Evolutionary conservation across 2,888 invertebrate genomes (phyloP).

Genomic region (Dasypogon diadema): DNA sequence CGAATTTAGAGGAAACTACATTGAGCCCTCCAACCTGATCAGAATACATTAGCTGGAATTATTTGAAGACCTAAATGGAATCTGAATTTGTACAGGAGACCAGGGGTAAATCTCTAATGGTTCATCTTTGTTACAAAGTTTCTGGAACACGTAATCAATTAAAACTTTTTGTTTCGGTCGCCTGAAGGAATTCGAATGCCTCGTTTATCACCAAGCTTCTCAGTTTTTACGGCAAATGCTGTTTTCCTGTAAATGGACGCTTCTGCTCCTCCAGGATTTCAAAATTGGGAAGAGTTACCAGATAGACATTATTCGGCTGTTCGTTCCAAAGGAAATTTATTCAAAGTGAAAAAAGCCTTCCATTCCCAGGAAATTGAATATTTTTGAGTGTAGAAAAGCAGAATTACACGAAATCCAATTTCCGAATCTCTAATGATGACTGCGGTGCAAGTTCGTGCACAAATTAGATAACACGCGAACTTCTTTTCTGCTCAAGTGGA

Average conservation of each 20-base stretch:
- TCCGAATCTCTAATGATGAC: background rate
- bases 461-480: too few species aligned
- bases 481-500: background rate
- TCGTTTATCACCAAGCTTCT: conserved; percentile 8
- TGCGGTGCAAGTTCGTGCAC: too few species aligned
- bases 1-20: too few species aligned
- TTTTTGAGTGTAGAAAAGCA: background rate
- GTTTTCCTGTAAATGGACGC: too few species aligned
- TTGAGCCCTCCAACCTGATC: conserved; percentile 1
- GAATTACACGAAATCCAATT: conserved; percentile 2
- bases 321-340: background rate
- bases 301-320: background rate
- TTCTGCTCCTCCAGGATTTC: too few species aligned
- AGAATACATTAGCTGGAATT: background rate
- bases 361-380: conserved; percentile 31
- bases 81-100: background rate
- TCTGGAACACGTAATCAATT: conserved; percentile 41
- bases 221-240: background rate
- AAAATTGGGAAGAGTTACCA: too few species aligned
- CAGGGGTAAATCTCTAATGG: conserved; percentile 13
- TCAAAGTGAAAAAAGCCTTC: conserved; percentile 1
- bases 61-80: background rate
- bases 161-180: conserved; percentile 21
- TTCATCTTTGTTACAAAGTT: conserved; percentile 24
- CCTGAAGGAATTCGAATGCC: conserved; percentile 18